Evolutionary conservation across 1,140 invertebrate species (phyloP), one percentile per base, ranked within the genome.

Genomic region (Cydia strobilella): DNA sequence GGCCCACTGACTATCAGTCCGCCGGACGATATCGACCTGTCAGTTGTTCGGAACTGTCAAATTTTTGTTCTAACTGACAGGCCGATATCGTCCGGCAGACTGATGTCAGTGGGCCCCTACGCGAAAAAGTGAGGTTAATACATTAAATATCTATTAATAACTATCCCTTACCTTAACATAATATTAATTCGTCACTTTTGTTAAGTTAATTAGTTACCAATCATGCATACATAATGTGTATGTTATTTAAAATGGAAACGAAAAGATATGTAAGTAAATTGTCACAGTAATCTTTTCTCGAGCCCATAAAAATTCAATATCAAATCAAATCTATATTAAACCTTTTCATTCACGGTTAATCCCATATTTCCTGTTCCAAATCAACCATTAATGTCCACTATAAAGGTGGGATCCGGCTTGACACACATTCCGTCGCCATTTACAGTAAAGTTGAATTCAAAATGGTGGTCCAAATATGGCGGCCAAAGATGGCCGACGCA

Each of bases 401-500:
- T 69, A n/a, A 20, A 35, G 65, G 65, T 69, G 13, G 35, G 31
- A 18, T 69, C 65, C 65, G 31, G 65, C 65, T 69, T 69, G 65
- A 42, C 31, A 69, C 65, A 31, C 15, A 69, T 69, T 18, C 65
- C n/a, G 65, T 6, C 65, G 65, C 65, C 65, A 69, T 69, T 69
- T 69, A 69, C 4, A 23, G 65, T 23, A 35, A 35, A 69, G 15
- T n/a, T 39, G 27, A 35, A 18, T 42, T 35, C 27, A 69, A 69
- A 69, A 69, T 69, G 65, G 65, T 1, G 5, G n/a, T 9, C 63
- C 65, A 69, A 69, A 69, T 69, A 69, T 69, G 74, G 74, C 25
- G 39, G 20, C 18, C 59, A 27, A 66, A 66, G 74, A 66, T 75
- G 74, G 51, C 54, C 27, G 54, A 62, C 39, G 23, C 74, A 75